Conservation (phyloP, 2,113 vertebrate species). For the Heterotilapia buettikoferi region DNA sequence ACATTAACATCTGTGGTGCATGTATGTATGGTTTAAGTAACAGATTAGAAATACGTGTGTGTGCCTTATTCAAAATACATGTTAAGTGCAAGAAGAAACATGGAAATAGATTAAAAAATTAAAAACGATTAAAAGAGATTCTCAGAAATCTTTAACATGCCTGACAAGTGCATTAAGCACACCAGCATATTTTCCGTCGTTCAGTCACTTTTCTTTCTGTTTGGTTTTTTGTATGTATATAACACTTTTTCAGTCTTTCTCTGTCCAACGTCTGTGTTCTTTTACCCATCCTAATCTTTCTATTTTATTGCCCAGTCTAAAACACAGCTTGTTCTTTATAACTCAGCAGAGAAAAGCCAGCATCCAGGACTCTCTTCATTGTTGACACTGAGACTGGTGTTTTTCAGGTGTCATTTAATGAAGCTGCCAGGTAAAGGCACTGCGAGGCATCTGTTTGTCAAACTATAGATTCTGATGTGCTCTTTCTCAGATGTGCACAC, state of each 20-base stretch:
- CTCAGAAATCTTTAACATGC: background rate
- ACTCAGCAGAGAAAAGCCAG: background rate
- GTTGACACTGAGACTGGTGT: background rate
- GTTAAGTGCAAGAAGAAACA: background rate
- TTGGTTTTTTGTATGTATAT: accelerated
- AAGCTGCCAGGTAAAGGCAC: background rate
- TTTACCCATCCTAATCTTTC: background rate
- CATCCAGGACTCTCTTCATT: background rate
- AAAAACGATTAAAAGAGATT: background rate
- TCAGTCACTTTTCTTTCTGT: background rate
- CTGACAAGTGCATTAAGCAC: background rate
- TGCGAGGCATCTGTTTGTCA: background rate
- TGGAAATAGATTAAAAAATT: background rate
- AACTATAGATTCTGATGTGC: background rate
- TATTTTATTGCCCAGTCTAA: background rate
- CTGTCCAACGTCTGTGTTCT: background rate
- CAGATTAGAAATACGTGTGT: background rate
- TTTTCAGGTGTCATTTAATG: background rate
- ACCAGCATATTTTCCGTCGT: background rate
- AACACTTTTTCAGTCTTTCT: background rate
- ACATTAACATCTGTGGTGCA: background rate
- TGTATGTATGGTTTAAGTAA: background rate
- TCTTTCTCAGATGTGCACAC: background rate
- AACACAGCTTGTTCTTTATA: background rate
- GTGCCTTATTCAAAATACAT: background rate